phyloP scores from a whole-genome alignment of 2,888 invertebrate genomes.

The Melieria picta region DNA sequence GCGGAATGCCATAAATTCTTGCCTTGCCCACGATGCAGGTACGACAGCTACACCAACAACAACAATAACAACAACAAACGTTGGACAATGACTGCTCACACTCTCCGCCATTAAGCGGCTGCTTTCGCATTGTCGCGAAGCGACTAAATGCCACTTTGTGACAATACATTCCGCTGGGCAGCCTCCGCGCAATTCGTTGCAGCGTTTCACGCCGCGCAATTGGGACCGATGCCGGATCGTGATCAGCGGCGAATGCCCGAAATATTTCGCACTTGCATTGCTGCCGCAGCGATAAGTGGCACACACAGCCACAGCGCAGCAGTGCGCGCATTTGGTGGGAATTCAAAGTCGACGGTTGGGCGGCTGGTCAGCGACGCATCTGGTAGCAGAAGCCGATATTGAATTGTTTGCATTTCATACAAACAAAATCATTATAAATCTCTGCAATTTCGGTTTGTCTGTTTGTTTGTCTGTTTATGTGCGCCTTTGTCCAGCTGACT shows the following conservation, averaged over 20 bases:
- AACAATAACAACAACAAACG: no score
- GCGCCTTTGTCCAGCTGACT: constrained; percentile 27
- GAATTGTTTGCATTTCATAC: constrained; percentile 45
- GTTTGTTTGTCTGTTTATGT: constrained; percentile 13
- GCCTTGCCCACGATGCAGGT: constrained; percentile 33
- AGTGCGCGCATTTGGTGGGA: constrained; percentile 9
- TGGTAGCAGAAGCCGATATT: constrained; percentile 32
- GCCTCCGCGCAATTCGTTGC: background rate
- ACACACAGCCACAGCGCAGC: constrained; percentile 15
- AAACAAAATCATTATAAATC: constrained; percentile 48
- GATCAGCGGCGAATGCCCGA: constrained; percentile 22
- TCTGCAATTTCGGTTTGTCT: constrained; percentile 37
- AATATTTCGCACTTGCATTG: constrained; percentile 31
- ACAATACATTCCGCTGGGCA: constrained; percentile 25
- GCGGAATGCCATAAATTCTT: constrained; percentile 58
- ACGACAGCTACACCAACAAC: no score
- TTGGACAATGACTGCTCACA: constrained; percentile 36
- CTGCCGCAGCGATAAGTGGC: constrained; percentile 25
- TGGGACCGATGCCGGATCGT: constrained; percentile 4
- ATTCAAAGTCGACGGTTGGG: constrained; percentile 11
- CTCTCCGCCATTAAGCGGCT: background rate
- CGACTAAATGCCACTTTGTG: constrained; percentile 29
- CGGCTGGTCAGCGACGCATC: background rate
- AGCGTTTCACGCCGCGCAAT: no score
- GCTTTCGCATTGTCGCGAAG: constrained; percentile 12